Evolutionary conservation across 1,140 invertebrate species (phyloP), one percentile per base, ranked within the genome.

Genomic region (Drosophila arawakana): DNA sequence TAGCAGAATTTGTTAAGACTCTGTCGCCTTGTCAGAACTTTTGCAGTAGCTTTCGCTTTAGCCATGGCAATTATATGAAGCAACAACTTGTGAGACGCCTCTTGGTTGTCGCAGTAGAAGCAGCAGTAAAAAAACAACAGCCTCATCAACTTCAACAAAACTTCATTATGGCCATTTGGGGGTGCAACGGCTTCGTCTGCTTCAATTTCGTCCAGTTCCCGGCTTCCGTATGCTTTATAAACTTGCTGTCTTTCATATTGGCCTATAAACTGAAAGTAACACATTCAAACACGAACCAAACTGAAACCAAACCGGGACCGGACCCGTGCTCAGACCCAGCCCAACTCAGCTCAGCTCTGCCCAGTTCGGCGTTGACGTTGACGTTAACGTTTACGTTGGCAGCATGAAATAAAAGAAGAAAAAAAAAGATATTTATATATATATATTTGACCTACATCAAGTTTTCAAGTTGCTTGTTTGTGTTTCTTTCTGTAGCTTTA

Each of bases 391-490:
- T 37, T 9, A 39, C 52, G 39, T 59, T 76, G 80, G 62, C 73
- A 71, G 60, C 55, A 54, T 11, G 15, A 57, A 57, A 57, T 57
- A 57, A 41, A 52, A 13, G 54, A 43, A n/a, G 34, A 58, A 35
- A 35, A 35, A 61, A 52, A 39, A 47, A 59, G 37, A 54, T 47
- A 41, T 30, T 30, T 30, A 30, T 30, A 59, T 44, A 61, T 59
- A 66, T 59, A 78, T 84, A 89, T 81, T 89, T 89, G 85, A 89
- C 84, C 84, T 89, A 89, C 84, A 89, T 89, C 84, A 89, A 89
- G 84, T 89, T 89, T 89, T 89, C 84, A 89, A 89, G 84, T 83
- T 84, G 84, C 81, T 89, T 84, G 78, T 86, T 85, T 85, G 60
- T 77, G 71, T 71, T 78, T 72, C 62, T 78, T 60, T 61, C 57